phyloP scores from a whole-genome alignment of 2,113 vertebrate genomes.

The Trichechus manatus region DNA sequence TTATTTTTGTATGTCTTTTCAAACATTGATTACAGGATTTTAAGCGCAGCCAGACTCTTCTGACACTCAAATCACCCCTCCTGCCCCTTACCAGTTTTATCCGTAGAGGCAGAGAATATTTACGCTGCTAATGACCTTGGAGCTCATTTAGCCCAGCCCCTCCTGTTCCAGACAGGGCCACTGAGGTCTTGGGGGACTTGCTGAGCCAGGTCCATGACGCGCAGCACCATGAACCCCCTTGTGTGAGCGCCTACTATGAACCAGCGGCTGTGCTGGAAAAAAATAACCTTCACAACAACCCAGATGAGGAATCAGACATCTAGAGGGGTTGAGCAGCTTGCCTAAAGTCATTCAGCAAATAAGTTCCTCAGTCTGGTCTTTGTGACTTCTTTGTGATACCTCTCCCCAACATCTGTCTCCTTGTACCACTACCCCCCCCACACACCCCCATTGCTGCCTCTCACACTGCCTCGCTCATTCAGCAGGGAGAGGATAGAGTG shows the following conservation, averaged over 20 bases:
- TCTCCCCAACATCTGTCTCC: background rate
- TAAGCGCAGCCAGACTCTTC: slow-evolving; percentile 29
- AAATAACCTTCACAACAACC: background rate
- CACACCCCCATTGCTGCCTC: background rate
- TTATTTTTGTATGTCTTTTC: slow-evolving; percentile 63
- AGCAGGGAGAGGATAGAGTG: background rate
- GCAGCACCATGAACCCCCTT: background rate
- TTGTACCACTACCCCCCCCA: background rate
- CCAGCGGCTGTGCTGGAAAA: background rate
- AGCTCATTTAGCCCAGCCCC: background rate
- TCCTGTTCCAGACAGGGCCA: background rate
- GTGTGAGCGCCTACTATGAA: background rate
- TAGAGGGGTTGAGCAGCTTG: background rate
- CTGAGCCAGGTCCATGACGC: background rate
- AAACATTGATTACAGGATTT: slow-evolving; percentile 55
- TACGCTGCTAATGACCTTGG: background rate
- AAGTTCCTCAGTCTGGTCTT: background rate
- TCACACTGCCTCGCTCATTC: background rate
- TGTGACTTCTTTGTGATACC: background rate
- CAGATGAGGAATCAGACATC: background rate
- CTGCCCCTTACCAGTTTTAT: background rate
- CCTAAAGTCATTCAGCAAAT: background rate
- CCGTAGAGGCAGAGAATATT: background rate
- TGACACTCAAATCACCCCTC: background rate
- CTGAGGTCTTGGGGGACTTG: background rate